These are phyloP conservation scores for Ostrea denselamellosa DNA, from an alignment of 1,140 invertebrate species.

Conservation along the genomic window DNA sequence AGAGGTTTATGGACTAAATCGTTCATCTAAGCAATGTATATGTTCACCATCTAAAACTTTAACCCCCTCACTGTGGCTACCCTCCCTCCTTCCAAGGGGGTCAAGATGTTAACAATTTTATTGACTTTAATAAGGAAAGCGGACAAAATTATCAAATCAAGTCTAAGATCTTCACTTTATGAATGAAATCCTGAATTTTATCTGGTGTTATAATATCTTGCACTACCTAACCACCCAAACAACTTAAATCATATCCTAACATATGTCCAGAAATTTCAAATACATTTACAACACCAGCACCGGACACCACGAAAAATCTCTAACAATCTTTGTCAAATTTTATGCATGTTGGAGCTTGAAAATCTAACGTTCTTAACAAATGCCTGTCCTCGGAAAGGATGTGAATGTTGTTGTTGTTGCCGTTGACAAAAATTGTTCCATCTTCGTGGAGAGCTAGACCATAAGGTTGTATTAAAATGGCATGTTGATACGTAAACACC, in stretches of 20 bases:
- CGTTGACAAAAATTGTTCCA: not conserved
- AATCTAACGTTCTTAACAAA: not conserved
- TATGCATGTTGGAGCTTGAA: not conserved
- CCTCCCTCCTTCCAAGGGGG: too few relatives aligned
- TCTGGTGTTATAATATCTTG: too few relatives aligned
- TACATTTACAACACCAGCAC: not conserved
- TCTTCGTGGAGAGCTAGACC: not conserved
- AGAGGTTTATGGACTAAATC: too few relatives aligned
- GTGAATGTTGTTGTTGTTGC: not conserved
- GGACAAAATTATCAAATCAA: too few relatives aligned
- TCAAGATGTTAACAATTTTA: too few relatives aligned
- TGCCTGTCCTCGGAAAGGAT: not conserved
- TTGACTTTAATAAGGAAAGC: too few relatives aligned
- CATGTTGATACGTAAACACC: not conserved
- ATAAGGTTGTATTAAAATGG: not conserved
- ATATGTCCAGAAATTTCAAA: not conserved
- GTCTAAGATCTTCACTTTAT: too few relatives aligned
- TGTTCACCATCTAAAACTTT: too few relatives aligned
- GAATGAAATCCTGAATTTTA: too few relatives aligned
- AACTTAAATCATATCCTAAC: not conserved
- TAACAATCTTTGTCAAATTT: not conserved
- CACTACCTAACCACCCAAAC: not conserved
- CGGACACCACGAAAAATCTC: not conserved
- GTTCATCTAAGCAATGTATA: too few relatives aligned
- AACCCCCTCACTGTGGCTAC: too few relatives aligned